Evolutionary conservation across 2,797 vertebrate genomes (phyloP).

Genomic region (Sebastes matsubarae): DNA sequence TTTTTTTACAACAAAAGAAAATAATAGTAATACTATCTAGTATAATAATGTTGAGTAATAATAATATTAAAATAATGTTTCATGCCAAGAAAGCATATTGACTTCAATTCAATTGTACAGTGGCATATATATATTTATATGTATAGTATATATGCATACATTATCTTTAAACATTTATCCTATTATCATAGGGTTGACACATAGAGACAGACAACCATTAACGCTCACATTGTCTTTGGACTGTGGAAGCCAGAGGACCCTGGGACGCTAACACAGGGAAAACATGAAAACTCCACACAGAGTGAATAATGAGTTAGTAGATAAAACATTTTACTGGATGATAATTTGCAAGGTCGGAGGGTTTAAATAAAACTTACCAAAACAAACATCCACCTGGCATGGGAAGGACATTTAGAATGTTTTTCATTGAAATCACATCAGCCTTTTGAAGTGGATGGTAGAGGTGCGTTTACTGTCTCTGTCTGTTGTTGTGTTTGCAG

Average conservation of each 20-base stretch:
- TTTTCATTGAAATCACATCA: neutral
- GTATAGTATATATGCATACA: no score
- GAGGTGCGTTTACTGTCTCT: neutral
- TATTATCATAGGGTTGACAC: no score
- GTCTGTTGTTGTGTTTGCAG: slow-evolving; percentile 51
- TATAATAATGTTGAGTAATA: neutral
- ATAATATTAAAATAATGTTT: neutral
- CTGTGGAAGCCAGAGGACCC: no score
- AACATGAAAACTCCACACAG: no score
- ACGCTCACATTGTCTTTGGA: no score
- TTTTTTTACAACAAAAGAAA: neutral
- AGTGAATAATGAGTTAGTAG: neutral
- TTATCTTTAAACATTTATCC: no score
- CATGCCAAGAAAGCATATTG: neutral
- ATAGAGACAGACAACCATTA: no score
- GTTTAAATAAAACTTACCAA: neutral
- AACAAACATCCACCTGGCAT: neutral
- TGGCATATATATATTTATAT: neutral
- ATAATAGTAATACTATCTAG: neutral
- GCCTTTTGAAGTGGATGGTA: neutral
- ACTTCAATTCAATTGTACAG: neutral
- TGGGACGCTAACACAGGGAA: no score
- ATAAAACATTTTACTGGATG: neutral
- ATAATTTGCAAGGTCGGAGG: neutral
- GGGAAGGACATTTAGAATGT: neutral